Conservation (phyloP, 2,113 vertebrate species). For the Orthonyx spaldingii region DNA sequence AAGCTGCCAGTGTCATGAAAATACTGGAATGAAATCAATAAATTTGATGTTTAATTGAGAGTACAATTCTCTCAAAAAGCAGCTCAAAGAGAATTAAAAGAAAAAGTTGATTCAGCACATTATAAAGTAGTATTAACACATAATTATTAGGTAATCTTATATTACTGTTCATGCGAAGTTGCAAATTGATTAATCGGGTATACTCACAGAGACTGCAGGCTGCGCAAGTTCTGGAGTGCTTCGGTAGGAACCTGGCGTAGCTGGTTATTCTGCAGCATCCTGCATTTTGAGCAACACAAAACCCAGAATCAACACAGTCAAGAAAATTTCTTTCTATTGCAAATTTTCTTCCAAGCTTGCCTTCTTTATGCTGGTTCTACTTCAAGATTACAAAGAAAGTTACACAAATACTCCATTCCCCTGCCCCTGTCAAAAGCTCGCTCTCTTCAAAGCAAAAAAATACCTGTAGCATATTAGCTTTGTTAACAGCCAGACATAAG, state of each 20-base stretch:
- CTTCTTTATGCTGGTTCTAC: neutral
- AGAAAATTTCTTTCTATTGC: neutral
- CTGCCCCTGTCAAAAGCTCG: neutral
- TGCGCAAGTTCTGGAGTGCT: conserved; percentile 83
- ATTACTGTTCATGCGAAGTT: neutral
- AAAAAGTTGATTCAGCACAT: neutral
- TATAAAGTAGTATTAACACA: neutral
- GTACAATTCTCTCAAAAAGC: neutral
- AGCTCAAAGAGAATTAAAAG: neutral
- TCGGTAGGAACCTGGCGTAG: conserved; percentile 83
- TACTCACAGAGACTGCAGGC: conserved; percentile 90
- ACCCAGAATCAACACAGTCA: neutral
- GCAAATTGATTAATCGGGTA: neutral
- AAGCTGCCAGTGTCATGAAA: neutral
- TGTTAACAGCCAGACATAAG: neutral
- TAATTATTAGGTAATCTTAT: neutral
- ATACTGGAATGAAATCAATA: neutral
- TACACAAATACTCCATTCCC: neutral
- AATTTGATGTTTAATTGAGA: neutral
- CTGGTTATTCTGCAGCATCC: conserved; percentile 95
- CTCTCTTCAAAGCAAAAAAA: neutral
- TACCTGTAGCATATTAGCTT: neutral
- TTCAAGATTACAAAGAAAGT: neutral
- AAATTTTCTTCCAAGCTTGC: neutral
- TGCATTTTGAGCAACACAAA: conserved; percentile 49